phyloP scores from a whole-genome alignment of 2,113 vertebrate species.

The Gadus macrocephalus region DNA sequence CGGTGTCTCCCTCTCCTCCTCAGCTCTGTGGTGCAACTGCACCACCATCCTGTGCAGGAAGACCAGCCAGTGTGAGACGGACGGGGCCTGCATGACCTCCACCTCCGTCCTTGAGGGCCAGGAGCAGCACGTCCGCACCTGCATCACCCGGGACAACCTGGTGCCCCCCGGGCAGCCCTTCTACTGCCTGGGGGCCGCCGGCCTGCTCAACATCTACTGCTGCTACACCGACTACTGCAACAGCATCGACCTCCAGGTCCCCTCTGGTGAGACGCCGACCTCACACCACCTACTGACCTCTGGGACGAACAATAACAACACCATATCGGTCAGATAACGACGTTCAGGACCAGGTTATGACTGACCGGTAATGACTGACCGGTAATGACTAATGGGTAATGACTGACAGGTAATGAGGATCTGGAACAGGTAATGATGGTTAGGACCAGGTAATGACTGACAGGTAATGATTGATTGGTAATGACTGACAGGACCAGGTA shows the following conservation, averaged over 20 bases:
- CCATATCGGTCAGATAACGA: no score
- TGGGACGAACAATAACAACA: no score
- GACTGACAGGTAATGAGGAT: no score
- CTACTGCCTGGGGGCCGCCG: conserved; percentile 86
- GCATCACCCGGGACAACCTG: conserved; percentile 82
- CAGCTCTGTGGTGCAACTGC: conserved; percentile 87
- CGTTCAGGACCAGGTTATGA: no score
- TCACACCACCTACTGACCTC: no score
- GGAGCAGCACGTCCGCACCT: conserved; percentile 82
- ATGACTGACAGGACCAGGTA: no score
- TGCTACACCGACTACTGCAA: conserved; percentile 96
- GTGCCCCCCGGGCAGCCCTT: conserved; percentile 88
- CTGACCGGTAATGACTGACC: no score
- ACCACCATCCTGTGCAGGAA: conserved; percentile 79
- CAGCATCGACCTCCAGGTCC: conserved; percentile 85
- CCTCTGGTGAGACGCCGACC: conserved; percentile 73
- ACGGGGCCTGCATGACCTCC: conserved; percentile 92
- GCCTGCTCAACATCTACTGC: conserved; percentile 90
- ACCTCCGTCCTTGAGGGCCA: conserved; percentile 81
- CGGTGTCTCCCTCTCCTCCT: conserved; percentile 2
- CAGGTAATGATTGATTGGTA: background rate
- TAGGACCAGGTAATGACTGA: no score
- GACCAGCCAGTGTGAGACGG: conserved; percentile 86
- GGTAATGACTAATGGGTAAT: no score
- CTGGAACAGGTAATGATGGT: no score